Evolutionary conservation across 2,113 vertebrate species (phyloP).

Genomic region (Shinisaurus crocodilurus): DNA sequence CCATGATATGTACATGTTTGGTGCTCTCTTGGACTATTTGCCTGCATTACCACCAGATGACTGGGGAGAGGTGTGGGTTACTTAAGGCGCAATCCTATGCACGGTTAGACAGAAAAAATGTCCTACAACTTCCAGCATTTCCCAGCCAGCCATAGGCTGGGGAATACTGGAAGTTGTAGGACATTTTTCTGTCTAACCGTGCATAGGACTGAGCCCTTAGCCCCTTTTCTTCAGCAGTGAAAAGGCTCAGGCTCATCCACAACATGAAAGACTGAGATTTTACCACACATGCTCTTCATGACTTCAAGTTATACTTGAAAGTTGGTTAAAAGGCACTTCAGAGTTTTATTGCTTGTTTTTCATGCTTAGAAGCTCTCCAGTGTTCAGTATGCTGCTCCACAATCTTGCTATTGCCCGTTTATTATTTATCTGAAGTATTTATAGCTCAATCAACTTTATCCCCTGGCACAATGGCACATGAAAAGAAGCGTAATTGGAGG

Average conservation of each 20-base stretch:
- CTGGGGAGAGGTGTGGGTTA: too few species aligned
- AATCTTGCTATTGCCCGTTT: not conserved
- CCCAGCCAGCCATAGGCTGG: too few species aligned
- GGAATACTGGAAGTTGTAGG: too few species aligned
- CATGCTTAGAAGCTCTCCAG: not conserved
- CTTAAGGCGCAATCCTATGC: too few species aligned
- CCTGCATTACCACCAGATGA: too few species aligned
- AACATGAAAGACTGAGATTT: not conserved
- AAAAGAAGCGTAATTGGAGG: not conserved
- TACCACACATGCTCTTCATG: not conserved
- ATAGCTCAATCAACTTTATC: not conserved
- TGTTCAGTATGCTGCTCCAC: not conserved
- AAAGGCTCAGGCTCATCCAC: not conserved
- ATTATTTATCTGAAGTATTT: not conserved
- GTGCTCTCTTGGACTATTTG: too few species aligned
- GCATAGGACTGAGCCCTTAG: not conserved
- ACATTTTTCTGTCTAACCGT: too few species aligned
- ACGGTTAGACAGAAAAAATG: too few species aligned
- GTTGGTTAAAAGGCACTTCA: not conserved
- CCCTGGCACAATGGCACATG: accelerated
- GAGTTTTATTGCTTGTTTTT: not conserved
- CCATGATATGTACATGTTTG: too few species aligned
- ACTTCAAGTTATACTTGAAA: not conserved
- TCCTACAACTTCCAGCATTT: too few species aligned
- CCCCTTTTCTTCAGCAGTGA: not conserved